Evolutionary conservation across 2,113 vertebrate species (phyloP).

Genomic region (Grammatotria lemairii): DNA sequence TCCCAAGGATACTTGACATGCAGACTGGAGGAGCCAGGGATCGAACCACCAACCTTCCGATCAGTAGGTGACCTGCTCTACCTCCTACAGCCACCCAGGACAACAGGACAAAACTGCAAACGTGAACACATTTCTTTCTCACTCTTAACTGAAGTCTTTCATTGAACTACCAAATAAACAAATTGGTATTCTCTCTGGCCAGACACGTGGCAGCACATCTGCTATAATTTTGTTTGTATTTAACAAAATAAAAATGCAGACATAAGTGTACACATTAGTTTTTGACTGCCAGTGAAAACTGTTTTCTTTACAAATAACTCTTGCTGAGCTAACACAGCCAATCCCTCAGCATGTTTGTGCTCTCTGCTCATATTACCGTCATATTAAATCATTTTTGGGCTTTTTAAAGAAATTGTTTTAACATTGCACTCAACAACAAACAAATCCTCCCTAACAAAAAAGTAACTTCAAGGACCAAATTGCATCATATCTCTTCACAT

Average conservation of each 20-base stretch:
- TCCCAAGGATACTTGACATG: neutral
- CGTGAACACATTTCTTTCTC: neutral
- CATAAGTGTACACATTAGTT: neutral
- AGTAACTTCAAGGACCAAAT: neutral
- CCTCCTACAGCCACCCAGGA: neutral
- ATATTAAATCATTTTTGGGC: neutral
- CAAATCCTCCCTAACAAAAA: rapidly evolving
- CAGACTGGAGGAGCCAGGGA: neutral
- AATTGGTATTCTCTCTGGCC: neutral
- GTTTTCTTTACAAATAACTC: neutral
- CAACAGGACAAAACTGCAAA: neutral
- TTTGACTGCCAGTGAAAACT: neutral
- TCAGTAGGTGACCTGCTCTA: neutral
- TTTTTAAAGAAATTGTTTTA: neutral
- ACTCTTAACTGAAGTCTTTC: neutral
- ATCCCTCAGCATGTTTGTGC: neutral
- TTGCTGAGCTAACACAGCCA: neutral
- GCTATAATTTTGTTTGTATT: neutral
- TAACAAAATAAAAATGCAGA: neutral
- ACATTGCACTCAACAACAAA: neutral
- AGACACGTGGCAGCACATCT: neutral
- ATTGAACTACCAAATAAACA: neutral
- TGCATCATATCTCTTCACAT: neutral
- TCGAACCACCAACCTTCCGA: neutral
- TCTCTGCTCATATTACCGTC: neutral